These are phyloP conservation scores for Mesopsocus fuscifrons DNA, from an alignment of 2,888 invertebrate genomes.

Conservation along the genomic window DNA sequence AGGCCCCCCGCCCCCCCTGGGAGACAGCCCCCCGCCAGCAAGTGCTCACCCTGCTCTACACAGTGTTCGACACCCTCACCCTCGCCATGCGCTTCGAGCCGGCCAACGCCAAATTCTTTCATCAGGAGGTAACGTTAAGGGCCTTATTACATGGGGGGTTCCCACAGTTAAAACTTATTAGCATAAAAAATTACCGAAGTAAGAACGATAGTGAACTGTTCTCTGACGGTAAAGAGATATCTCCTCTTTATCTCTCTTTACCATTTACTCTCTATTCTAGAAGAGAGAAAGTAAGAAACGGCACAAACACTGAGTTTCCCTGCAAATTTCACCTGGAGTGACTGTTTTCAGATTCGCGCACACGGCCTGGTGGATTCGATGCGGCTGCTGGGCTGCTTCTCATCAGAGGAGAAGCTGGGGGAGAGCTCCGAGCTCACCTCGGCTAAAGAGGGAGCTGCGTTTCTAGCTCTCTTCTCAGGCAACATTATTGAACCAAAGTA, in stretches of 20 bases:
- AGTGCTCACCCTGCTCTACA: conserved; percentile 57
- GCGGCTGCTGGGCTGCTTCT: conserved; percentile 80
- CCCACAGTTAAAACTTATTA: too few species aligned
- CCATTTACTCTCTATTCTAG: too few species aligned
- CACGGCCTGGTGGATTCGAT: conserved; percentile 87
- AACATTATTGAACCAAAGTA: conserved; percentile 50
- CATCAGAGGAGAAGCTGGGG: conserved; percentile 30
- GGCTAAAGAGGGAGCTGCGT: conserved; percentile 27
- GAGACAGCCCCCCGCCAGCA: conserved; percentile 29
- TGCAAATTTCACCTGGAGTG: too few species aligned
- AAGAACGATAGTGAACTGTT: too few species aligned
- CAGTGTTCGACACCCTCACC: conserved; percentile 85
- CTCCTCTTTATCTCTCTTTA: too few species aligned
- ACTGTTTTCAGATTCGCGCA: conserved; percentile 60
- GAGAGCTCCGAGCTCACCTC: conserved; percentile 27
- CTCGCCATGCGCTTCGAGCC: conserved; percentile 99
- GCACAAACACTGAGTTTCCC: too few species aligned
- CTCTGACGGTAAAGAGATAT: too few species aligned
- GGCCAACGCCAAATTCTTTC: conserved; percentile 95
- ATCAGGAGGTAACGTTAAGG: conserved; percentile 62
- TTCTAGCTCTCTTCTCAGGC: conserved; percentile 58
- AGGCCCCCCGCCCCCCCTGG: conserved; percentile 27
- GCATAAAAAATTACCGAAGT: too few species aligned
- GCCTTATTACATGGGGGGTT: neutral
- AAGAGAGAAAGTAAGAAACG: too few species aligned